Conservation (phyloP, 2,888 invertebrate genomes). For the Acanthosepion esculentum region DNA sequence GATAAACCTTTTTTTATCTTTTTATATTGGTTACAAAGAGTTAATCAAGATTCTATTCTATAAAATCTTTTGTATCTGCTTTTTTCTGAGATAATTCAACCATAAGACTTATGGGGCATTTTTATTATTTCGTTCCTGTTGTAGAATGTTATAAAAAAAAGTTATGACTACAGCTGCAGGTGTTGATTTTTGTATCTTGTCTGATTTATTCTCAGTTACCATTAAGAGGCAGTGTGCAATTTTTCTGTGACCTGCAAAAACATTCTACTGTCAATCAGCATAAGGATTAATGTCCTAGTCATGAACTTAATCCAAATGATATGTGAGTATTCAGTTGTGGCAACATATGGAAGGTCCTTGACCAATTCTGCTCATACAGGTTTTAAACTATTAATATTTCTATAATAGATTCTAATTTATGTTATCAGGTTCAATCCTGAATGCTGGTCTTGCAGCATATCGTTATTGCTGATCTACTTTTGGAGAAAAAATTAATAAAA, state of each 20-base stretch:
- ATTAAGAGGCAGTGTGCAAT: neutral
- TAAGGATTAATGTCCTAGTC: neutral
- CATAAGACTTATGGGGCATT: no score
- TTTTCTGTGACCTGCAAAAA: neutral
- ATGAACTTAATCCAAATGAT: neutral
- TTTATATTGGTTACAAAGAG: no score
- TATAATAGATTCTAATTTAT: neutral
- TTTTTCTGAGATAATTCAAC: no score
- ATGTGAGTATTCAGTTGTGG: neutral
- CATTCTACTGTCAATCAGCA: neutral
- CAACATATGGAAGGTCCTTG: neutral
- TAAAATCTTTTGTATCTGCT: no score
- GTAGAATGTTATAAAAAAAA: no score
- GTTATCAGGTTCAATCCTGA: neutral
- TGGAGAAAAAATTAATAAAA: neutral
- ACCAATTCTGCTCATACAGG: neutral
- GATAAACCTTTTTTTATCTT: no score
- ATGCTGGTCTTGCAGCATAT: neutral
- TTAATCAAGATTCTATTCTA: no score
- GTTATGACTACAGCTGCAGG: neutral
- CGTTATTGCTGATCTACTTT: neutral
- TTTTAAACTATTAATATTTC: neutral
- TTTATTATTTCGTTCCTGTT: no score
- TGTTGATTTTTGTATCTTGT: neutral
- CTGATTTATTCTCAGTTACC: neutral